A percentile compares a stretch with the other conserved stretches of the same genome.
Evolutionary conservation across 2,113 vertebrate species (phyloP).

Genomic region (Orthonyx spaldingii): DNA sequence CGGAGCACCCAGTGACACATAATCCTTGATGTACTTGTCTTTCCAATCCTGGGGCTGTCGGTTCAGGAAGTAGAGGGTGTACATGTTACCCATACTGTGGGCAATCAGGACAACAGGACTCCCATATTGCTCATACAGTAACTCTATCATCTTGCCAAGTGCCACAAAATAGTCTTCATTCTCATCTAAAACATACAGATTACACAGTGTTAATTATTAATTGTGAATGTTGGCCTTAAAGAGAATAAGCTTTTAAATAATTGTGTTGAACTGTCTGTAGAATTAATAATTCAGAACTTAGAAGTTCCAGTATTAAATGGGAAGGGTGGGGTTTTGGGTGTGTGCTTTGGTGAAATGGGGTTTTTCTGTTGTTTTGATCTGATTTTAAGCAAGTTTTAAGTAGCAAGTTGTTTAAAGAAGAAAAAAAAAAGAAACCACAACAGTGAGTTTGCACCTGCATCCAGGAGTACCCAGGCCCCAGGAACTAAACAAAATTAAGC

Average conservation of each 20-base stretch:
- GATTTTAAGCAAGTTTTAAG: background rate
- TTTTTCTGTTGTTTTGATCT: background rate
- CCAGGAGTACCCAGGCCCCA: background rate
- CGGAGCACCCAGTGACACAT: constrained; percentile 84
- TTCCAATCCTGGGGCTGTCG: constrained; percentile 92
- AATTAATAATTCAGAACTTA: background rate
- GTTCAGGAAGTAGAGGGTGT: constrained; percentile 94
- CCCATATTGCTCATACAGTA: constrained; percentile 83
- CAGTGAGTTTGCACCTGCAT: background rate
- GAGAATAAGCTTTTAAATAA: background rate
- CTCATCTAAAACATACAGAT: constrained; percentile 78
- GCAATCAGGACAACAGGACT: constrained; percentile 89
- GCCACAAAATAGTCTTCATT: constrained; percentile 87
- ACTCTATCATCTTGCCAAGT: constrained; percentile 89
- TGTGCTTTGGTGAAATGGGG: accelerated
- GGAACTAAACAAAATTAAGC: background rate
- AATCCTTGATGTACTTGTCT: constrained; percentile 88
- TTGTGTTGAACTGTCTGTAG: background rate
- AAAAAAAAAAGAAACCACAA: background rate
- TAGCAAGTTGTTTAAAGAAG: background rate
- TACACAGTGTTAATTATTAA: background rate
- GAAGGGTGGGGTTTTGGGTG: accelerated
- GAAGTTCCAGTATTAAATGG: background rate
- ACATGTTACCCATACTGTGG: constrained; percentile 99
- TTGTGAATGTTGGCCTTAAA: background rate